Base-by-base conservation (phyloP, 1,140 invertebrate genomes). In the Pogonomyrmex californicus region DNA sequence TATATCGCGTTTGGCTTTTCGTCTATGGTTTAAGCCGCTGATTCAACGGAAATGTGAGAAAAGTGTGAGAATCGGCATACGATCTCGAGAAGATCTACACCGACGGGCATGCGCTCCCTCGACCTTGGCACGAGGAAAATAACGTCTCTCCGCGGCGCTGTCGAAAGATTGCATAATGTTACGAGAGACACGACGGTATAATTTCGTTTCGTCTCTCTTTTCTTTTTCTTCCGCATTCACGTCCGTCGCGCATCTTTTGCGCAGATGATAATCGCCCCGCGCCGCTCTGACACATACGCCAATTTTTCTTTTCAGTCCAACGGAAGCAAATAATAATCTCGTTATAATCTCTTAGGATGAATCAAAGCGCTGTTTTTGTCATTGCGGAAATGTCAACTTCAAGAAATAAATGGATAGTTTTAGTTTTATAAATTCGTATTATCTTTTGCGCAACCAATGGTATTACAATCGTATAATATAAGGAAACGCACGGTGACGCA, bases 131-230 rank as follows among this genome's bases (percentile, higher is more conserved):
- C 63, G 56, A 81, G 82, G 73, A 90, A 23, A 87, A 87, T 82
- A 86, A 86, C 85, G 65, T 77, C 62, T 86, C 56, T 71, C 41
- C 79, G 44, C 47, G 60, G 54, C 56, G 44, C 63, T 60, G 56
- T 68, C 70, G 79, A 75, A 86, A 79, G 81, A 90, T 91, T 91
- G 90, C 91, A 85, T 86, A 91, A 91, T 87, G 60, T 91, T 90
- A 86, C 86, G 83, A 88, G 65, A 91, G 76, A 86, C 76, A 12
- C 56, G 60, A n/a, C 47, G 73, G 56, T 41, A 51, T 56, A 79
- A 83, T 56, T 78, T 60, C 73, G 9, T 56, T 85, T 58, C 33
- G 30, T 3, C 10, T 44, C 51, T 54, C 44, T 44, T 10, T 49
- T 4, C 4, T 38, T 60, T 38, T 79, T 73, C 47, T 82, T 56